Evolutionary conservation across 92 coral and sea anemone genomes (phyloP), one percentile per base, ranked within the genome.

Genomic region (Micromussa lordhowensis): DNA sequence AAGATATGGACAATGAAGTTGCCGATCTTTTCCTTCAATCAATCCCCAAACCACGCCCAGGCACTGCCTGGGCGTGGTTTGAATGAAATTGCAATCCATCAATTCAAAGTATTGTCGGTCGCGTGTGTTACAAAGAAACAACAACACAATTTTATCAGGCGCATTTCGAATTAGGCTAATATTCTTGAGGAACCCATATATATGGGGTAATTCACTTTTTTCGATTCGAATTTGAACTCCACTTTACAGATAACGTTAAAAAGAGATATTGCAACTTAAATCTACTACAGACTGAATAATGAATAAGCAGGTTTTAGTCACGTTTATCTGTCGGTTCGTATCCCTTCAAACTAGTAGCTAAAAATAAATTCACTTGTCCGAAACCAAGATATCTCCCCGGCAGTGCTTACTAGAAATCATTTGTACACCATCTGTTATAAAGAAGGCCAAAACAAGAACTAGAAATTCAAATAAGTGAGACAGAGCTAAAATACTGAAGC

Each of bases 371-470:
- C 66, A 19, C 29, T 53, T 58, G 73, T 74, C 72, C 87, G 59
- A 74, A 53, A 34, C 73, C 22, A 73, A 24, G 63, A 53, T 24
- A 48, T 83, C 71, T 61, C 68, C 68, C 68, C 30, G 32, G 5
- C 38, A 40, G 34, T 26, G 26, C 9, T 13, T 11, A 57, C 68
- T 22, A 35, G 66, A 12, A 73, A 34, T 9, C 89, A 77, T 76
- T 63, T 21, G 77, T 32, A 21, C 29, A 64, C 73, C 89, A 86
- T 86, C 82, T 86, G 89, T 77, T 86, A 10, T 6, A 63, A 86
- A 77, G 22, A 59, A 29, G 2, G 35, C 26, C 26, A 61, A 53
- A 54, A 55, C 4, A 74, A n/a, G 17, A 21, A 22, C 12, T 19
- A 73, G 29, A 74, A 0, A 5, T 19, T 71, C 57, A 84, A 16